Base-by-base conservation (phyloP, 2,888 invertebrate species). In the Sympetrum striolatum region DNA sequence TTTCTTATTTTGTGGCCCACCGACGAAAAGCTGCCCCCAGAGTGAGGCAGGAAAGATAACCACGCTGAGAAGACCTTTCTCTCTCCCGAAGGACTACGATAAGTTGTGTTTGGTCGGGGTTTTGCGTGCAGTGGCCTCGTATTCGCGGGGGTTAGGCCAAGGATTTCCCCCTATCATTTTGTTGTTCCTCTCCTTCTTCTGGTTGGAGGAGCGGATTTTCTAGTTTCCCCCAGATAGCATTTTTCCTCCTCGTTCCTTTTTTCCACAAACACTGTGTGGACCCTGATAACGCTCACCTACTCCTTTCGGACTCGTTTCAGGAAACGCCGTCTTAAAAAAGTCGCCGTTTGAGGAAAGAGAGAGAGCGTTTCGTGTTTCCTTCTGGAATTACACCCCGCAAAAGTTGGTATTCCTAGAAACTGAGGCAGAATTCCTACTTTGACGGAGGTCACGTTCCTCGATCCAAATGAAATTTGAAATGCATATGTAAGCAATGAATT, bases 221-320 rank as follows among this genome's bases (percentile, higher is more conserved):
- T 37, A 37, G 48, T 64, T 86, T 86, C 60, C 60, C 58, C 39
- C 86, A 37, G 86, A 60, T 86, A 31, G 64, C 86, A 86, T 86
- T 86, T 86, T 60, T 31, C 25, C 73, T 14, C 25, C 37, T 60
- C 37, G 37, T 86, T 60, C 86, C 60, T n/a, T 37, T 86, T 86
- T 86, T 86, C 86, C 60, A 64, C 86, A 86, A 86, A 86, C 86
- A 86, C 86, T 86, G 86, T 60, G 60, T 60, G 86, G 86, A 64
- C 37, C 60, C 86, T 86, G 86, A 86, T 86, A 86, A 86, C 86
- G 86, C 86, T 86, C 86, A 86, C 64, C 58, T 53, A 53, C 86
- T 64, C 60, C 60, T 37, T 37, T 73, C 31, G 64, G 64, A 22
- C 64, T 64, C 64, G n/a, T 64, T n/a, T 64, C n/a, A 64, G 22